Conservation (phyloP, 2,888 invertebrate genomes). For the Abrostola triplasia region DNA sequence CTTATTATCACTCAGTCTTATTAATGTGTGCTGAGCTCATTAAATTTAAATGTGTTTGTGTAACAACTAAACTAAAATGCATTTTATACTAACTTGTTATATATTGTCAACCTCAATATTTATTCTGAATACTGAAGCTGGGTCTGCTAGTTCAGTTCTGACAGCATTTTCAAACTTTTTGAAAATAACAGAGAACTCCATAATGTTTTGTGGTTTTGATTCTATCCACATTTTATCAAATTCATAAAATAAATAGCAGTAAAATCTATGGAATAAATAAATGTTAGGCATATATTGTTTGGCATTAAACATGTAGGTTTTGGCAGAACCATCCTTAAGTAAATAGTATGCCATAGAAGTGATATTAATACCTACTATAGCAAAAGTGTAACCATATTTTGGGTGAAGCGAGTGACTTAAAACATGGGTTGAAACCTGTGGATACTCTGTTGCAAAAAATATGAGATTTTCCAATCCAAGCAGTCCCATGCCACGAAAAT, state of each 20-base stretch:
- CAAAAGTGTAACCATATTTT: slow-evolving; percentile 95
- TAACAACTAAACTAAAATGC: slow-evolving; percentile 13
- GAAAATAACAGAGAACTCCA: slow-evolving; percentile 97
- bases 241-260: slow-evolving; percentile 97
- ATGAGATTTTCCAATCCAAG: slow-evolving; percentile 97
- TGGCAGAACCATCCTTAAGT: slow-evolving; percentile 93
- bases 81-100: slow-evolving; percentile 51
- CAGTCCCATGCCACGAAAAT: slow-evolving; percentile 99
- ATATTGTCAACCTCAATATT: slow-evolving; percentile 92
- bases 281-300: slow-evolving; percentile 90
- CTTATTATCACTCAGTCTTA: slow-evolving; percentile 41
- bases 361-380: slow-evolving; percentile 98
- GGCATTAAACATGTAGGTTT: slow-evolving; percentile 97
- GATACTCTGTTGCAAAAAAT: slow-evolving; percentile 95
- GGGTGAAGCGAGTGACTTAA: slow-evolving; percentile 97
- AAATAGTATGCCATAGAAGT: slow-evolving; percentile 96
- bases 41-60: slow-evolving; percentile 21
- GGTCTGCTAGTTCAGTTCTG: slow-evolving; percentile 90
- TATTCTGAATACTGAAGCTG: slow-evolving; percentile 92
- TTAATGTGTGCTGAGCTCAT: slow-evolving; percentile 30
- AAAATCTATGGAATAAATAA: slow-evolving; percentile 96
- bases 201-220: slow-evolving; percentile 96
- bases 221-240: slow-evolving; percentile 98
- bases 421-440: slow-evolving; percentile 93
- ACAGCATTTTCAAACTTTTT: slow-evolving; percentile 94